These are phyloP conservation scores for Tetranychus truncatus DNA, from an alignment of 2,888 invertebrate genomes.

Conservation along the genomic window DNA sequence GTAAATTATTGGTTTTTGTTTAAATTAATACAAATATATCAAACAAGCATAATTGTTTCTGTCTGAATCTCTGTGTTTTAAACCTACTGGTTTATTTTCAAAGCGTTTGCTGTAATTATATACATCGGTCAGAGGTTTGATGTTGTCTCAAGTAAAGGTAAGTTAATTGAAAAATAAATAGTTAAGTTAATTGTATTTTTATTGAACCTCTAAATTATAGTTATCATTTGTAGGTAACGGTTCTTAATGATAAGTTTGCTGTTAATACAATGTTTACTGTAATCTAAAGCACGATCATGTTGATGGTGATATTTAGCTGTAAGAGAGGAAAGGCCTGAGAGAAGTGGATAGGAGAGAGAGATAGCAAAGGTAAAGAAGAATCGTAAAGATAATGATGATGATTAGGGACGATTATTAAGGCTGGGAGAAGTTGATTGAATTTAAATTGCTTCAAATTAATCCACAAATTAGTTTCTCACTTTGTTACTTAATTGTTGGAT, in stretches of 20 bases:
- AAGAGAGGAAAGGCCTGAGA: too few species aligned
- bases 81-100: too few species aligned
- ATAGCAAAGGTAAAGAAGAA: not conserved
- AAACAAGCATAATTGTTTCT: too few species aligned
- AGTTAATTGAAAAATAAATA: not conserved
- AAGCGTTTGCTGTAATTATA: too few species aligned
- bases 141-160: not conserved
- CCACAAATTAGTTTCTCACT: slow-evolving; percentile 1
- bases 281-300: not conserved
- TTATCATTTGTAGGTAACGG: not conserved
- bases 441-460: not conserved
- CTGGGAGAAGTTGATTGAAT: not conserved
- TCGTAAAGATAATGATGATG: not conserved
- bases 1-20: too few species aligned
- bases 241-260: not conserved
- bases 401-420: not conserved
- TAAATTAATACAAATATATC: too few species aligned
- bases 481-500: not conserved
- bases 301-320: not conserved
- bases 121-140: too few species aligned
- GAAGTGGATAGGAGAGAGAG: too few species aligned
- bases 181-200: not conserved
- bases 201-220: not conserved
- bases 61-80: too few species aligned
- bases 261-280: too few species aligned